Conservation (phyloP, 2,797 vertebrate species). For the Anabas testudineus region DNA sequence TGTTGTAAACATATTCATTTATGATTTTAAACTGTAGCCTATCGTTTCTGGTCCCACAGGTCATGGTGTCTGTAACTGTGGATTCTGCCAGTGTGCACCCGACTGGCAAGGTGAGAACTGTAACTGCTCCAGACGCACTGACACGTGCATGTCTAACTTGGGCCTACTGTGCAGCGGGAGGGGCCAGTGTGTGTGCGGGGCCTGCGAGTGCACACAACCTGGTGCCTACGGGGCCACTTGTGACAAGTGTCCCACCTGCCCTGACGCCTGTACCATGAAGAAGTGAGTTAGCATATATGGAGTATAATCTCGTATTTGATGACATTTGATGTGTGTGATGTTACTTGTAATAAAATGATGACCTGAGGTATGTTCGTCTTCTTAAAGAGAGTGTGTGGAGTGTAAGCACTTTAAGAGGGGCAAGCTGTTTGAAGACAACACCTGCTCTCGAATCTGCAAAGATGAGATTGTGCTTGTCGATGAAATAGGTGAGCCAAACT, state of each 20-base stretch:
- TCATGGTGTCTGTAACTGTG: slow-evolving; percentile 94
- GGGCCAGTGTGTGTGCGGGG: slow-evolving; percentile 92
- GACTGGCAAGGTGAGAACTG: slow-evolving; percentile 97
- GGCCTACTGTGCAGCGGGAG: slow-evolving; percentile 94
- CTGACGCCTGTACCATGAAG: slow-evolving; percentile 96
- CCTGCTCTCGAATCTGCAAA: slow-evolving; percentile 91
- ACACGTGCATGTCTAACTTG: slow-evolving; percentile 94
- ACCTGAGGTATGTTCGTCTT: not conserved
- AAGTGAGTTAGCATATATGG: slow-evolving; percentile 86
- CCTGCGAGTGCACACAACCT: slow-evolving; percentile 93
- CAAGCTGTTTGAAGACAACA: slow-evolving; percentile 84
- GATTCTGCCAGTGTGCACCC: slow-evolving; percentile 92
- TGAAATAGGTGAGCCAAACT: slow-evolving; percentile 86
- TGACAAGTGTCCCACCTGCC: slow-evolving; percentile 98
- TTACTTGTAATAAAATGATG: not conserved
- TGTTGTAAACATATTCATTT: not conserved
- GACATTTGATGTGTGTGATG: not conserved
- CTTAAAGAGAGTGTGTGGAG: slow-evolving; percentile 93
- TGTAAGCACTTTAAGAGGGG: slow-evolving; percentile 95
- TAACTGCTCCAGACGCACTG: slow-evolving; percentile 95
- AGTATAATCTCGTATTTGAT: not conserved
- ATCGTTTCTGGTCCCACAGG: slow-evolving; percentile 76
- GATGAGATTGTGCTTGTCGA: slow-evolving; percentile 90
- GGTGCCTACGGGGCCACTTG: slow-evolving; percentile 95
- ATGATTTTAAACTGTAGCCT: not conserved